Evolutionary conservation across 2,888 invertebrate species (phyloP).

Genomic region (Sceliomorpha sp.): DNA sequence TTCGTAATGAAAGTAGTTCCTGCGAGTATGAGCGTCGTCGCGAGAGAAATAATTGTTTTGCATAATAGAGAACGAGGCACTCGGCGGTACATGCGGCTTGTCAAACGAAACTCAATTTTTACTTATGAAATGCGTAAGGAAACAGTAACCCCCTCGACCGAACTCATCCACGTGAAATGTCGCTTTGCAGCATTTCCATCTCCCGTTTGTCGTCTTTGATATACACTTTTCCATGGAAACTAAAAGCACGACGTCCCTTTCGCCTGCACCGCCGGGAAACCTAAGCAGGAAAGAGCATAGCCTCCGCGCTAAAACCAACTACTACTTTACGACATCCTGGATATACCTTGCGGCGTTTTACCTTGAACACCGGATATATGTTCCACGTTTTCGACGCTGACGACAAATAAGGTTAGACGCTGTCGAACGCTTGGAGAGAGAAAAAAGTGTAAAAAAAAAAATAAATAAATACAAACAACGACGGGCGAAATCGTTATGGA

Average conservation of each 20-base stretch:
- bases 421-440: conserved; percentile 32
- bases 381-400: conserved; percentile 38
- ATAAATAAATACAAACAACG: no score
- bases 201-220: conserved; percentile 58
- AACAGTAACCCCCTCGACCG: conserved; percentile 37
- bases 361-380: conserved; percentile 46
- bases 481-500: no score
- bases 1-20: conserved; percentile 4
- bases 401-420: conserved; percentile 39
- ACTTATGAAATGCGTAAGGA: conserved; percentile 40
- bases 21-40: conserved; percentile 5
- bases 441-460: conserved; percentile 37
- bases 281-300: conserved; percentile 57
- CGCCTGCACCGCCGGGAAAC: conserved; percentile 50
- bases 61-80: conserved; percentile 20
- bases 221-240: conserved; percentile 57
- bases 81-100: conserved; percentile 13
- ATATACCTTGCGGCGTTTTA: conserved; percentile 55
- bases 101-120: conserved; percentile 46
- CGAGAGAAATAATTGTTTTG: conserved; percentile 21
- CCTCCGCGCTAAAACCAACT: conserved; percentile 60
- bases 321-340: conserved; percentile 62
- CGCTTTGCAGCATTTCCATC: conserved; percentile 54
- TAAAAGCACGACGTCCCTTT: conserved; percentile 55
- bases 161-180: conserved; percentile 48